Evolutionary conservation across 2,888 invertebrate species (phyloP).

Genomic region (Hirtodrosophila cameraria): DNA sequence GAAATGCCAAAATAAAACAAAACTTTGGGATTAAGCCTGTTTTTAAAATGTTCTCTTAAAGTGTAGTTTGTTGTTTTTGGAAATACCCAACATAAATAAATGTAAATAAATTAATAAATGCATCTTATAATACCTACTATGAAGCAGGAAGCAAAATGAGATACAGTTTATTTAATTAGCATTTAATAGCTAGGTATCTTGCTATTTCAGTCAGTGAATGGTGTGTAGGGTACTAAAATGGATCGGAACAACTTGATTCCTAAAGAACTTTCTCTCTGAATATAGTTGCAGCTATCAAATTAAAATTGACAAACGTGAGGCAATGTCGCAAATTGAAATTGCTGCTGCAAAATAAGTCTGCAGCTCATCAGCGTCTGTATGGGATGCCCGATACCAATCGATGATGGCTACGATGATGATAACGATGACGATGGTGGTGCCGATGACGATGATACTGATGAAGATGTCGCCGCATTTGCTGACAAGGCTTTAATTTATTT

Average conservation of each 20-base stretch:
- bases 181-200: too few species aligned
- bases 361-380: slow-evolving; percentile 26
- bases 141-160: too few species aligned
- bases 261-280: not conserved
- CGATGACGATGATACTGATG: slow-evolving; percentile 12
- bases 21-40: too few species aligned
- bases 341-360: slow-evolving; percentile 24
- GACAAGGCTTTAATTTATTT: slow-evolving; percentile 47
- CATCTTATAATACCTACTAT: too few species aligned
- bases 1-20: too few species aligned
- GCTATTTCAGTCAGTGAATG: too few species aligned
- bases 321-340: slow-evolving; percentile 19
- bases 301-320: slow-evolving; percentile 17
- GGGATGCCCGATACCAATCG: slow-evolving; percentile 1
- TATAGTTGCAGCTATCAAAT: slow-evolving; percentile 14
- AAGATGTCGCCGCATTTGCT: slow-evolving; percentile 22
- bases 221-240: too few species aligned
- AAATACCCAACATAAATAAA: not conserved
- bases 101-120: slow-evolving; percentile 19
- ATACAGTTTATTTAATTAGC: slow-evolving; percentile 23
- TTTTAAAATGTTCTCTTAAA: too few species aligned
- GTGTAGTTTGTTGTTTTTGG: too few species aligned
- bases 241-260: not conserved
- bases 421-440: slow-evolving; percentile 10
- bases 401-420: slow-evolving; percentile 23